A percentile compares a stretch with the other conserved stretches of the same genome.
phyloP scores from a whole-genome alignment of 2,888 invertebrate genomes.

The Acanthosepion esculentum region DNA sequence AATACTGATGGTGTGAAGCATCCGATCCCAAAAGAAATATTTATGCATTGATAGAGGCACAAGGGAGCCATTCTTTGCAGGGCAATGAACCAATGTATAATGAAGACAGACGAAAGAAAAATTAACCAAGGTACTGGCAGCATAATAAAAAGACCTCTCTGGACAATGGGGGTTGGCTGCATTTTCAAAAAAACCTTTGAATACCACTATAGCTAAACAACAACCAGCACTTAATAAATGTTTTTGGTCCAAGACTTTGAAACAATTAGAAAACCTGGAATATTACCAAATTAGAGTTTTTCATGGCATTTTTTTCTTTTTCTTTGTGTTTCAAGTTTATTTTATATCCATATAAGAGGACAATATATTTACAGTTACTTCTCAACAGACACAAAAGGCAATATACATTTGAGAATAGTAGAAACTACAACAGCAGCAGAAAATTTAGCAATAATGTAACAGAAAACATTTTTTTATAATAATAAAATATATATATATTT shows the following conservation, averaged over 20 bases:
- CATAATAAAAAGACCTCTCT: not conserved
- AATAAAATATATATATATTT: no score
- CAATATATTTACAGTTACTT: not conserved
- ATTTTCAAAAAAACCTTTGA: not conserved
- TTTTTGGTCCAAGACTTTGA: constrained; percentile 33
- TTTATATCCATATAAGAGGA: not conserved
- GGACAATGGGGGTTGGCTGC: constrained; percentile 16
- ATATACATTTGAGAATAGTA: no score
- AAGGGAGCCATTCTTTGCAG: not conserved
- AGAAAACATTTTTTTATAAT: no score
- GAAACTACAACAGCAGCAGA: no score
- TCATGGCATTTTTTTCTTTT: not conserved
- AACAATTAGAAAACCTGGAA: constrained; percentile 10
- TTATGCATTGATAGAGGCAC: constrained; percentile 33
- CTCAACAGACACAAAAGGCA: not conserved
- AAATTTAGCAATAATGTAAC: no score
- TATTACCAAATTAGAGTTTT: constrained; percentile 8
- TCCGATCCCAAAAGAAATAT: not conserved
- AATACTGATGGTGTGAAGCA: constrained; percentile 33
- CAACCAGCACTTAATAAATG: not conserved
- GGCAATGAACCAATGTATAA: not conserved
- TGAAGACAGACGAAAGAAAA: not conserved
- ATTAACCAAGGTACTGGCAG: not conserved
- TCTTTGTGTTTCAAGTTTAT: not conserved
- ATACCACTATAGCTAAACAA: not conserved